These are phyloP conservation scores for Platygyra sinensis DNA, from an alignment of 64 coral and sea anemone species.

Conservation along the genomic window DNA sequence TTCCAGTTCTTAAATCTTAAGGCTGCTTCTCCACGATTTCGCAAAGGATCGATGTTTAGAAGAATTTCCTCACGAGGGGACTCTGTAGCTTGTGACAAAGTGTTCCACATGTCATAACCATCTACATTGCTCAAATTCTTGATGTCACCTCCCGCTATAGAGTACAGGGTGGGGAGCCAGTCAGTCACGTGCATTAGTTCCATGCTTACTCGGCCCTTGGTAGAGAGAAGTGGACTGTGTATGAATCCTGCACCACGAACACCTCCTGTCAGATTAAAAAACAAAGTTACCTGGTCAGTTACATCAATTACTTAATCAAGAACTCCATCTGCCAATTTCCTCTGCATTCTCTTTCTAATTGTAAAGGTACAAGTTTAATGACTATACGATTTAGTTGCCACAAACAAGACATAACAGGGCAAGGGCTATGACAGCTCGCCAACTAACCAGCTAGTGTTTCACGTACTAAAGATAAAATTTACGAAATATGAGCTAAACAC, in stretches of 20 bases:
- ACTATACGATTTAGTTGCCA: no score
- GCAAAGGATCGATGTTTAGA: constrained; percentile 53
- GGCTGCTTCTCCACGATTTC: neutral
- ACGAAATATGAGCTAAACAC: no score
- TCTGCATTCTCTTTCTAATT: no score
- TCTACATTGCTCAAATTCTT: constrained; percentile 69
- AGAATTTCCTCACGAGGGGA: constrained; percentile 54
- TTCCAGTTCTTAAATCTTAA: constrained; percentile 59
- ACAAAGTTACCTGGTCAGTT: neutral
- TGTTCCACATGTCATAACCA: constrained; percentile 66
- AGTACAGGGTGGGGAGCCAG: constrained; percentile 95
- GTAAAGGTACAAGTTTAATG: no score
- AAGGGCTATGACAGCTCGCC: no score
- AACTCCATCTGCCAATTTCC: no score
- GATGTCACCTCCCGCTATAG: constrained; percentile 78
- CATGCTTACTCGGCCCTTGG: constrained; percentile 80
- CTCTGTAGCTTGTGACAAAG: neutral
- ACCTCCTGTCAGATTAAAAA: constrained; percentile 61
- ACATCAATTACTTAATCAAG: no score
- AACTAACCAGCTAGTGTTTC: no score
- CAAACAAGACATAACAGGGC: no score
- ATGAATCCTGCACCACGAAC: constrained; percentile 86
- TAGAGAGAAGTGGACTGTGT: constrained; percentile 82
- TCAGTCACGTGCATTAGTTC: constrained; percentile 91
- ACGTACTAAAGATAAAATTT: no score